phyloP scores from a whole-genome alignment of 2,113 vertebrate genomes.

The Rhinopithecus roxellana region DNA sequence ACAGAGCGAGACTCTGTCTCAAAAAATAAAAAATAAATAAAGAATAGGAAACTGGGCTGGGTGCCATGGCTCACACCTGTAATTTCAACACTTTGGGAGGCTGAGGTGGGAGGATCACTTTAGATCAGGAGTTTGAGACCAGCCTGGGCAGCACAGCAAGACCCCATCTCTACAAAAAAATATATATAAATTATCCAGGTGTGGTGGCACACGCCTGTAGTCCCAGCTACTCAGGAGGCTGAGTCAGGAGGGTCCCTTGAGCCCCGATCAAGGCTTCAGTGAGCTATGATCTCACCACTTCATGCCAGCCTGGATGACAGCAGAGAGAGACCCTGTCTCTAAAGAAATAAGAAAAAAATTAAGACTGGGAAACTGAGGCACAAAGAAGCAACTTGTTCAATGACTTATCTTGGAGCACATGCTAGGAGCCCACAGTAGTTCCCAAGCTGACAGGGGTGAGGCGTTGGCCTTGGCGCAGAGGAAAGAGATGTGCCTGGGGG shows the following conservation, averaged over 20 bases:
- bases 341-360: too few relatives aligned
- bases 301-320: too few relatives aligned
- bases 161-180: not conserved
- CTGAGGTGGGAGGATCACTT: not conserved
- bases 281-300: too few relatives aligned
- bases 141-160: not conserved
- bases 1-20: not conserved
- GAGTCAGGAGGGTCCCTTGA: too few relatives aligned
- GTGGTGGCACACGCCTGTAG: not conserved
- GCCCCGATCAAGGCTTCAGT: too few relatives aligned
- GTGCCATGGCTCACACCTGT: not conserved
- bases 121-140: not conserved
- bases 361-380: not conserved
- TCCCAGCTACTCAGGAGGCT: not conserved
- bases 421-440: not conserved
- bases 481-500: not conserved
- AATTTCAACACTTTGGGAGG: not conserved
- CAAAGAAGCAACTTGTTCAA: not conserved
- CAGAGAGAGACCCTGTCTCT: too few relatives aligned
- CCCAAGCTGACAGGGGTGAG: not conserved
- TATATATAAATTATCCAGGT: not conserved
- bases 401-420: not conserved
- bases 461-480: not conserved
- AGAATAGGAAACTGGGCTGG: not conserved
- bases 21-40: not conserved